These are phyloP conservation scores for Ptychodera flava DNA, from an alignment of 35 echinoderm and acorn worm species.

Conservation along the genomic window DNA sequence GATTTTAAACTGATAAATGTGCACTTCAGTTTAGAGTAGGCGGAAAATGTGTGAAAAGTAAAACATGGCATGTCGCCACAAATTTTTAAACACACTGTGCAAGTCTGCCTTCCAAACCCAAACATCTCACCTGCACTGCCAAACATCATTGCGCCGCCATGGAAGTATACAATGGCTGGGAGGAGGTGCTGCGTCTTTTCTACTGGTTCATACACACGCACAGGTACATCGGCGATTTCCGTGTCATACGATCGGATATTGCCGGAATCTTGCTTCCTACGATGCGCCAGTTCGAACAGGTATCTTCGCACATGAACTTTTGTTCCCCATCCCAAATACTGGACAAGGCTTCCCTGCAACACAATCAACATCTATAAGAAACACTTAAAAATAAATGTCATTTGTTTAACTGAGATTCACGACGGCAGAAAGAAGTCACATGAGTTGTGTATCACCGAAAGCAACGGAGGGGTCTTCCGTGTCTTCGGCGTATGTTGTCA, in stretches of 20 bases:
- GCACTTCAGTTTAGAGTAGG: too few species aligned
- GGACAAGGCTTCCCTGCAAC: not conserved
- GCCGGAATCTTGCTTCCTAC: not conserved
- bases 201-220: conserved; percentile 64
- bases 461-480: too few species aligned
- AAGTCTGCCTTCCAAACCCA: too few species aligned
- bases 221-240: conserved; percentile 49
- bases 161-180: conserved; percentile 60
- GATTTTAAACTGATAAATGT: too few species aligned
- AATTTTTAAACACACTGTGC: too few species aligned
- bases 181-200: conserved; percentile 14
- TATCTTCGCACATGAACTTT: not conserved
- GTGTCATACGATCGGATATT: not conserved
- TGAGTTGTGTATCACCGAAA: too few species aligned
- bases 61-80: too few species aligned
- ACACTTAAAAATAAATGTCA: too few species aligned
- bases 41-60: too few species aligned
- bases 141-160: conserved; percentile 59
- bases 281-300: not conserved
- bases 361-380: not conserved
- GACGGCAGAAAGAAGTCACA: too few species aligned
- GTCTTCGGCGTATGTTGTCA: too few species aligned
- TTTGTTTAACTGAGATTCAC: too few species aligned
- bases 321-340: not conserved
- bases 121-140: conserved; percentile 75